Evolutionary conservation across 2,888 invertebrate species (phyloP).

Genomic region (Chloroclysta siterata): DNA sequence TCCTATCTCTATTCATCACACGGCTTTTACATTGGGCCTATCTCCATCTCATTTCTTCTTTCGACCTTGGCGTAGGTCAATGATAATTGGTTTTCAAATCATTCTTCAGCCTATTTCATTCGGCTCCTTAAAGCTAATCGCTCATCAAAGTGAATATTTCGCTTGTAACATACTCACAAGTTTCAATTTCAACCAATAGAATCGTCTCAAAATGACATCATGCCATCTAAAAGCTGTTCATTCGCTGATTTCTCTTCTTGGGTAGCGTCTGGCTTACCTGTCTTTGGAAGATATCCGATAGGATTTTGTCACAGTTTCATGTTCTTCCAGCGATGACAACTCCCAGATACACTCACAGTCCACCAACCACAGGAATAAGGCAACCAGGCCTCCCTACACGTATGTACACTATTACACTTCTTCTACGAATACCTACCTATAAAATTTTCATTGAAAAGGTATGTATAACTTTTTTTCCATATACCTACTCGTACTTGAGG

Average conservation of each 20-base stretch:
- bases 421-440: not conserved
- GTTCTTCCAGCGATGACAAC: slow-evolving; percentile 13
- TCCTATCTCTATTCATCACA: no score
- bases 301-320: slow-evolving; percentile 7
- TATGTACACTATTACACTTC: slow-evolving; percentile 1
- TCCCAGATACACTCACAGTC: slow-evolving; percentile 12
- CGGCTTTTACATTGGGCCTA: no score
- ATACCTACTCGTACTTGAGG: no score
- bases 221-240: not conserved
- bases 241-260: no score
- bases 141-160: not conserved
- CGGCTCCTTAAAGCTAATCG: no score
- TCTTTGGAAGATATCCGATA: not conserved
- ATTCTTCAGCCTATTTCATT: no score
- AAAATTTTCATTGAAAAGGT: no score
- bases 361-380: slow-evolving; percentile 6
- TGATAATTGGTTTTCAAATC: no score
- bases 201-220: not conserved
- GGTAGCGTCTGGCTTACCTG: no score
- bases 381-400: slow-evolving; percentile 10
- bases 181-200: not conserved
- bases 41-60: no score
- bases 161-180: not conserved
- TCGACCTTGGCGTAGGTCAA: no score
- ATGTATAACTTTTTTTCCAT: no score